Base-by-base conservation (phyloP, 2,797 vertebrate species). In the Gouania willdenowi region DNA sequence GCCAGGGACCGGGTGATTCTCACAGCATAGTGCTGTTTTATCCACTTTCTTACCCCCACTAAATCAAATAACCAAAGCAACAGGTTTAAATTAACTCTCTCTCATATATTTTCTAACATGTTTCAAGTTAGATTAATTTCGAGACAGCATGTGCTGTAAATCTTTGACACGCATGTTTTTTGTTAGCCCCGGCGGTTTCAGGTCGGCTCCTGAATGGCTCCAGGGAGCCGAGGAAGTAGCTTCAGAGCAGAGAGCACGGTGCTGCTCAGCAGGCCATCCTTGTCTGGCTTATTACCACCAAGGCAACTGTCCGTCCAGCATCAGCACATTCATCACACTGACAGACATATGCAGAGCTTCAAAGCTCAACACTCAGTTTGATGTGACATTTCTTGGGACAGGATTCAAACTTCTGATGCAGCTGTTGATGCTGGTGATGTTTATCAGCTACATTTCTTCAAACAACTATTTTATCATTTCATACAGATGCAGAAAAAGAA, bases 1-100 rank as follows among this genome's bases (percentile, higher is more conserved):
- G 74, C 71, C 62, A 40, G 41, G 10, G 42, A 56, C 61, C 20
- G 61, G 79, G 78, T 81, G 79, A 84, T 81, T 86, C 87, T 82
- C 82, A 71, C 55, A 75, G 37, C 29, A 48, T 64, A 56, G 62
- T 47, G 60, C 65, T 45, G 48, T 72, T 59, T 77, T 68, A 54
- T 72, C 44, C 28, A 25, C 70, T 72, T 75, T 54, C 50, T 34
- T 51, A 23, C 53, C 39, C 51, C 48, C 39, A 66, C 59, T 68
- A 33, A 41, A 58, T 57, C 55, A 26, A 59, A 67, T 87, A 87
- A 84, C 57, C 58, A 76, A 41, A 14, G 24, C 75, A 79, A 81
- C 59, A 71, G 87, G 73, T 57, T 41, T 28, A 46, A 46, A 59
- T 27, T 6, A 13, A 39, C 48, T 41, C 26, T 49, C 50, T 48